phyloP scores from a whole-genome alignment of 1,140 invertebrate genomes.

The Plodia interpunctella region DNA sequence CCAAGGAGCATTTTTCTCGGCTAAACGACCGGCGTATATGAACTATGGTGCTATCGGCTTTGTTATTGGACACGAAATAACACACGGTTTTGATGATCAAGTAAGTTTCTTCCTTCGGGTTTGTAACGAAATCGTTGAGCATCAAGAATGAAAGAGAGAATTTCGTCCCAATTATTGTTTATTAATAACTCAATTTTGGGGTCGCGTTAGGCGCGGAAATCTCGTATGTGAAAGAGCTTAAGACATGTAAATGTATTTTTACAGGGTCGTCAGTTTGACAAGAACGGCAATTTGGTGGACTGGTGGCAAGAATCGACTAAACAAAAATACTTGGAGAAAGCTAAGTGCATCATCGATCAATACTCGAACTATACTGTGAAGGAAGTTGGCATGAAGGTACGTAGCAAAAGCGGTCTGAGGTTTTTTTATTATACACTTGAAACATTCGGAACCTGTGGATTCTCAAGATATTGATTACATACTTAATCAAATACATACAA shows the following conservation, averaged over 20 bases:
- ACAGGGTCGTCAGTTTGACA: conserved; percentile 91
- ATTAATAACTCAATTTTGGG: too few species aligned
- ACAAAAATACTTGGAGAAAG: conserved; percentile 84
- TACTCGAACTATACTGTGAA: conserved; percentile 89
- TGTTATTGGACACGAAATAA: conserved; percentile 96
- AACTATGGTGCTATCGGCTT: conserved; percentile 96
- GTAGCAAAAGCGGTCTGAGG: too few species aligned
- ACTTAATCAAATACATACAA: too few species aligned
- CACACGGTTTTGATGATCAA: conserved; percentile 95
- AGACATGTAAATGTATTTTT: too few species aligned
- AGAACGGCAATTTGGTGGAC: conserved; percentile 89
- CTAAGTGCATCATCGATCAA: conserved; percentile 92
- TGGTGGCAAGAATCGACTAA: conserved; percentile 91
- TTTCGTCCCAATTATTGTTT: background rate
- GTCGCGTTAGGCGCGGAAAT: too few species aligned
- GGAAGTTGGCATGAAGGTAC: conserved; percentile 84
- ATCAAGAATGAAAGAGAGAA: too few species aligned
- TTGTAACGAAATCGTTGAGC: background rate
- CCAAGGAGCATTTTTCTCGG: conserved; percentile 91
- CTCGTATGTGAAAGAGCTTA: too few species aligned
- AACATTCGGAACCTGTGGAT: too few species aligned
- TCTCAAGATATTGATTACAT: too few species aligned
- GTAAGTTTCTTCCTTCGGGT: conserved; percentile 38
- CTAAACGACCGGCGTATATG: conserved; percentile 90
- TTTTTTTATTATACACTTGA: too few species aligned